Evolutionary conservation across 2,113 vertebrate species (phyloP).

Genomic region (Podarcis cretensis): DNA sequence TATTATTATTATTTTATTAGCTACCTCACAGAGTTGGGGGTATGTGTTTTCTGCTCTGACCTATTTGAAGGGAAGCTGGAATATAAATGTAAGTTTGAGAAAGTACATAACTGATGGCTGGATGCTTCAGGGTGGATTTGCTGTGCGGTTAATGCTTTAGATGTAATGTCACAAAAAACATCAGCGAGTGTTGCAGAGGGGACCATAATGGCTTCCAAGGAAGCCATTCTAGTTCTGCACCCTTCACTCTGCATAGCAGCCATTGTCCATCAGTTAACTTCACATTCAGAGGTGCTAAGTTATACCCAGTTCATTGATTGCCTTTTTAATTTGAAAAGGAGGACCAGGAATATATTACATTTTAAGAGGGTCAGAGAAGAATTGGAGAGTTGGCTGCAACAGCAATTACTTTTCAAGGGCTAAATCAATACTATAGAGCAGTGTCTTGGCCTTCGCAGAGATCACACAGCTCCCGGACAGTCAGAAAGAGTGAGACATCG

Average conservation of each 20-base stretch:
- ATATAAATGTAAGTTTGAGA: too few relatives aligned
- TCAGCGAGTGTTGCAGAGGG: too few relatives aligned
- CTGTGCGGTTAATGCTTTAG: too few relatives aligned
- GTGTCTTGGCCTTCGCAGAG: slow-evolving; percentile 19
- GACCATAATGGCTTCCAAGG: background rate
- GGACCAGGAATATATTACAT: background rate
- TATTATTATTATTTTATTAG: too few relatives aligned
- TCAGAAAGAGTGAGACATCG: slow-evolving; percentile 54
- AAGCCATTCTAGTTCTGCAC: too few relatives aligned
- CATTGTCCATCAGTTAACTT: background rate
- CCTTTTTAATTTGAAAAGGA: background rate
- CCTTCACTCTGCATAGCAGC: background rate
- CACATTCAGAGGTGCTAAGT: background rate
- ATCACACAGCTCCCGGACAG: slow-evolving; percentile 5
- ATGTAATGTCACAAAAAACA: too few relatives aligned
- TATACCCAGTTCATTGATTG: background rate
- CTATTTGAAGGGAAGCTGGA: too few relatives aligned
- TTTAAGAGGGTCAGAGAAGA: background rate
- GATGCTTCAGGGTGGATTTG: too few relatives aligned
- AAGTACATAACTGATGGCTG: too few relatives aligned
- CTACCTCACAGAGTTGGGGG: too few relatives aligned
- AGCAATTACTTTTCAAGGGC: slow-evolving; percentile 2
- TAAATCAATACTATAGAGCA: background rate
- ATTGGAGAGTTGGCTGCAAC: fast-evolving
- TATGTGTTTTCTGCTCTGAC: too few relatives aligned